Evolutionary conservation across 2,888 invertebrate species (phyloP).

Genomic region (Xanthia icteritia): DNA sequence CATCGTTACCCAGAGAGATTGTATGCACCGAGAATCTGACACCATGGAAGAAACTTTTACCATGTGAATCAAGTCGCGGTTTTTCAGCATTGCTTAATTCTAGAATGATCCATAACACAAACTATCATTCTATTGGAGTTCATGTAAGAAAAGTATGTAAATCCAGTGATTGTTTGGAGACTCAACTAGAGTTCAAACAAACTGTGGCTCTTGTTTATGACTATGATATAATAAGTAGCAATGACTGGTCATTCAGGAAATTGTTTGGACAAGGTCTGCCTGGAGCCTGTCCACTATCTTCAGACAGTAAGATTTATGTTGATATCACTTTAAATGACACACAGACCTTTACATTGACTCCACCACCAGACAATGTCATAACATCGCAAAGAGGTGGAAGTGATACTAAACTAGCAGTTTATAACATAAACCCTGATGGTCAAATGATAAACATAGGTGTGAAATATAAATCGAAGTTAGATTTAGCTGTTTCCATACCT

Average conservation of each 20-base stretch:
- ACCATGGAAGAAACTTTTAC: slow-evolving; percentile 99
- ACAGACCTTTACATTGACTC: slow-evolving; percentile 91
- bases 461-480: slow-evolving; percentile 86
- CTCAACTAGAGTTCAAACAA: slow-evolving; percentile 95
- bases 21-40: slow-evolving; percentile 99
- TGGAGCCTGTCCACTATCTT: slow-evolving; percentile 95
- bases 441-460: slow-evolving; percentile 93
- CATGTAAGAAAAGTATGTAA: slow-evolving; percentile 95
- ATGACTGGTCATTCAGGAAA: slow-evolving; percentile 96
- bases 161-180: slow-evolving; percentile 89
- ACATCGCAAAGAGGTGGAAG: slow-evolving; percentile 93
- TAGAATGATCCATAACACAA: slow-evolving; percentile 97
- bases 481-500: slow-evolving; percentile 88
- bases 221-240: slow-evolving; percentile 91
- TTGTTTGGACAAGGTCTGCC: slow-evolving; percentile 96
- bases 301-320: slow-evolving; percentile 94
- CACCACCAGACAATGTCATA: slow-evolving; percentile 90
- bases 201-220: slow-evolving; percentile 97
- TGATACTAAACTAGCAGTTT: slow-evolving; percentile 92
- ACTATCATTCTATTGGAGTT: slow-evolving; percentile 97
- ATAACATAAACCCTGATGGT: slow-evolving; percentile 90
- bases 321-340: slow-evolving; percentile 93
- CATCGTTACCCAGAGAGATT: slow-evolving; percentile 98
- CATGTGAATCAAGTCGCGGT: slow-evolving; percentile 97
- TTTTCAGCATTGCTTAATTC: slow-evolving; percentile 97